Evolutionary conservation across 2,888 invertebrate species (phyloP).

Genomic region (Drosophila macrospina): DNA sequence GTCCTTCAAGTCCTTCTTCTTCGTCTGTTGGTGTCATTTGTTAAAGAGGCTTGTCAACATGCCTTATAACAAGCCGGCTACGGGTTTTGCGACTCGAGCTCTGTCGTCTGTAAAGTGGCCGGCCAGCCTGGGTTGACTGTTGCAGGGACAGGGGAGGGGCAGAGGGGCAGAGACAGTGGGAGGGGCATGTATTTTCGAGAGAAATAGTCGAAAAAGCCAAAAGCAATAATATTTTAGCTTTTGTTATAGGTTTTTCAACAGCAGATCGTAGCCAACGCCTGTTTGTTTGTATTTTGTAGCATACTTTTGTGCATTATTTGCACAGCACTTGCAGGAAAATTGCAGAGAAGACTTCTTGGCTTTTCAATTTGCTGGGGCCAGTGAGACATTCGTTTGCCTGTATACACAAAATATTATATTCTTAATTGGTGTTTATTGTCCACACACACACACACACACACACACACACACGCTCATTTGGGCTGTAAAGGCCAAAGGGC

Average conservation of each 20-base stretch:
- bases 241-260: conserved; percentile 73
- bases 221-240: conserved; percentile 80
- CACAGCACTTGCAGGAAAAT: conserved; percentile 73
- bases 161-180: conserved; percentile 3
- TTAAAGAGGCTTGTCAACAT: conserved; percentile 85
- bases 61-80: conserved; percentile 81
- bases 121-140: conserved; percentile 10
- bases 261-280: conserved; percentile 49
- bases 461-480: conserved; percentile 34
- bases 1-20: conserved; percentile 57
- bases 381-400: conserved; percentile 65
- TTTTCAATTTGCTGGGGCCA: conserved; percentile 71
- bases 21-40: conserved; percentile 83
- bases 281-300: conserved; percentile 77
- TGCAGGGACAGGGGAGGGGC: conserved; percentile 2
- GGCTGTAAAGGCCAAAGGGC: conserved; percentile 24
- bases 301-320: conserved; percentile 79
- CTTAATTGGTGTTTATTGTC: conserved; percentile 80
- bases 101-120: conserved; percentile 58
- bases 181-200: too few relatives aligned
- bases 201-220: conserved; percentile 42
- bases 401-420: conserved; percentile 81
- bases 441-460: conserved; percentile 40
- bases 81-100: conserved; percentile 59
- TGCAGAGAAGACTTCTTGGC: conserved; percentile 63